Evolutionary conservation across 2,797 vertebrate species (phyloP).

Genomic region (Melopsittacus undulatus): DNA sequence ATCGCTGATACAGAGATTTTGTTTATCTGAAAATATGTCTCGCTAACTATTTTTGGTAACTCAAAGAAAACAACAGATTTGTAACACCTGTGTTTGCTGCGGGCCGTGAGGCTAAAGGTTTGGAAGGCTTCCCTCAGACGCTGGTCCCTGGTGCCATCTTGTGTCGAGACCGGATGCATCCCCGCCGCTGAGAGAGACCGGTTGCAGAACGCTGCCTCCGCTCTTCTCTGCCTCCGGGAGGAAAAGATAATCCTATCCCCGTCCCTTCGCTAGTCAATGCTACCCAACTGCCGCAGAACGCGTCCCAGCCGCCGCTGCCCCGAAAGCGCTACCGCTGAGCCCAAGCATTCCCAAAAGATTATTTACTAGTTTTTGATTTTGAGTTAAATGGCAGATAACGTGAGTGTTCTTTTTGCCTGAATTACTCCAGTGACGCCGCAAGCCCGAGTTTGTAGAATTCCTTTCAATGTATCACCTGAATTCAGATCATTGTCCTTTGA

Average conservation of each 20-base stretch:
- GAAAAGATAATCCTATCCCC: not conserved
- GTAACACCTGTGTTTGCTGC: not conserved
- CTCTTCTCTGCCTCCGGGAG: not conserved
- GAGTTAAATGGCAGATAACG: not conserved
- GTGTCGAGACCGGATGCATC: slow-evolving; percentile 28
- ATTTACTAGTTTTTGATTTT: not conserved
- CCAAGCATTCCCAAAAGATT: not conserved
- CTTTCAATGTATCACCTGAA: not conserved
- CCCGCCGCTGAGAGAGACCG: not conserved
- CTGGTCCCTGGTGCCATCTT: slow-evolving; percentile 76
- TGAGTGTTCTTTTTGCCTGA: not conserved
- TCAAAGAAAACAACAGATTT: not conserved
- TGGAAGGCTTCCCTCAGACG: slow-evolving; percentile 23
- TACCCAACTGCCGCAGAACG: accelerated
- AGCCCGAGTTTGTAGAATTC: not conserved
- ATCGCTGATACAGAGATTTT: not conserved
- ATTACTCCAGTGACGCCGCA: not conserved
- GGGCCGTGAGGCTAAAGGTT: slow-evolving; percentile 5
- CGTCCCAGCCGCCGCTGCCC: not conserved
- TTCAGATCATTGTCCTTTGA: not conserved
- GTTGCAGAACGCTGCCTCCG: accelerated
- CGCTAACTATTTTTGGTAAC: not conserved
- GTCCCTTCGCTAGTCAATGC: not conserved
- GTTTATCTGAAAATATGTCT: slow-evolving; percentile 1
- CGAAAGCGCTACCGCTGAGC: accelerated